Conservation (phyloP, 64 coral and sea anemone species). For the Trachythela sp. region DNA sequence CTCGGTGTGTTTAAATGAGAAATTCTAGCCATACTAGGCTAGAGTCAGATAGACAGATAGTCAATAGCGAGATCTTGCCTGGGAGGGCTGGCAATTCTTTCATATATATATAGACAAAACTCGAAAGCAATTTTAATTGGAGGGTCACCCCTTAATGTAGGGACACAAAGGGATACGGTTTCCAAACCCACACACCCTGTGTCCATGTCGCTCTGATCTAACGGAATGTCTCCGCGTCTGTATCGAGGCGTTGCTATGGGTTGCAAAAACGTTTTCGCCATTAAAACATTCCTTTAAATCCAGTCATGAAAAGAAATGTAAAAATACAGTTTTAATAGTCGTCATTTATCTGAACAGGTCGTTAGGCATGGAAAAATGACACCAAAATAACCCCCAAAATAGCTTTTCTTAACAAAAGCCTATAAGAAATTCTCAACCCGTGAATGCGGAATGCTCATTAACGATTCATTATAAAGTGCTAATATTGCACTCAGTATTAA, state of each 20-base stretch:
- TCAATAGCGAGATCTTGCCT: too few relatives aligned
- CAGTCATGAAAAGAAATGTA: neutral
- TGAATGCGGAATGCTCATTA: neutral
- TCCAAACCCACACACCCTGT: too few relatives aligned
- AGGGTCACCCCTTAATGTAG: too few relatives aligned
- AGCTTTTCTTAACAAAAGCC: neutral
- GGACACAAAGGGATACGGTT: too few relatives aligned
- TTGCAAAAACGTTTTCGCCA: neutral
- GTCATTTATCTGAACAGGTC: neutral
- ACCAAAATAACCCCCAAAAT: neutral
- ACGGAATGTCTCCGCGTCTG: neutral
- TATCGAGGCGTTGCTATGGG: neutral
- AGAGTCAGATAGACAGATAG: too few relatives aligned
- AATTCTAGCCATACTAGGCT: too few relatives aligned
- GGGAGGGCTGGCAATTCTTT: too few relatives aligned
- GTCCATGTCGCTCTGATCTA: too few relatives aligned
- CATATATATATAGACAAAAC: too few relatives aligned
- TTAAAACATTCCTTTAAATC: neutral
- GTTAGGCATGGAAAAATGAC: neutral
- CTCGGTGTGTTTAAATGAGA: too few relatives aligned
- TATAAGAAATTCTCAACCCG: neutral
- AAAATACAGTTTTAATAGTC: neutral
- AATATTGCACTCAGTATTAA: neutral
- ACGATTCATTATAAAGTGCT: neutral
- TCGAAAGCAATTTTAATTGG: too few relatives aligned